Evolutionary conservation across 2,888 invertebrate genomes (phyloP), one percentile per base, ranked within the genome.

Genomic region (Cephus pygmeus): DNA sequence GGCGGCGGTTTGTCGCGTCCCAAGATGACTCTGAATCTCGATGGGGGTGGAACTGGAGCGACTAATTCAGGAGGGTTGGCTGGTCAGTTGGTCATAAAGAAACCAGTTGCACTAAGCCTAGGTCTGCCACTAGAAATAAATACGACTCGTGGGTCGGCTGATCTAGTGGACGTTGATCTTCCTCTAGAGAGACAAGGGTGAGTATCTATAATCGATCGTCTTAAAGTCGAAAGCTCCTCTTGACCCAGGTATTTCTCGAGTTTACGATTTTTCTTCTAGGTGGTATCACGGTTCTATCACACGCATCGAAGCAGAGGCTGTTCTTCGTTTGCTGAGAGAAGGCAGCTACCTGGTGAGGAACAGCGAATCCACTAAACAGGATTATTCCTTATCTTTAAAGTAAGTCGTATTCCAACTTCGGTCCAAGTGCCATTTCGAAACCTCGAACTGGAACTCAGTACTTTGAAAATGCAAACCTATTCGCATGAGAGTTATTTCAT

Each of bases 211-310:
- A 56, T 1, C 2, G 9, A 56, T 56, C 40, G 75, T 69, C 31
- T 30, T 11, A 2, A 9, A 33, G 1, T 11, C 30, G 0, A 71
- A 31, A 34, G 2, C 71, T 11, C 31, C 12, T 1, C 34, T 31
- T 23, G 34, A 9, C 30, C 3, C 71, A 74, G 0, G 31, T 36
- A 69, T 74, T 33, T 15, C 30, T 69, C 68, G 1, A 40, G 68
- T 40, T 3, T 36, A 9, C 40, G 1, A 56, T 23, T 33, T 33
- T 2, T 75, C 80, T 84, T 88, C 0, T 88, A 97, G 97, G 87
- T 99, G 98, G 98, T 99, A 98, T 92, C 98, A 98, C 91, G 98
- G 98, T 82, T 96, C 97, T 83, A 96, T 98, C 82, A 96, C 97
- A 76, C 94, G 98, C 87, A 94, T 96, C 79, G 98, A 98, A 92